Percentiles rank a stretch among this genome's conserved stretches.
Evolutionary conservation across 1,140 invertebrate genomes (phyloP).

Genomic region (Condylostylus longicornis): DNA sequence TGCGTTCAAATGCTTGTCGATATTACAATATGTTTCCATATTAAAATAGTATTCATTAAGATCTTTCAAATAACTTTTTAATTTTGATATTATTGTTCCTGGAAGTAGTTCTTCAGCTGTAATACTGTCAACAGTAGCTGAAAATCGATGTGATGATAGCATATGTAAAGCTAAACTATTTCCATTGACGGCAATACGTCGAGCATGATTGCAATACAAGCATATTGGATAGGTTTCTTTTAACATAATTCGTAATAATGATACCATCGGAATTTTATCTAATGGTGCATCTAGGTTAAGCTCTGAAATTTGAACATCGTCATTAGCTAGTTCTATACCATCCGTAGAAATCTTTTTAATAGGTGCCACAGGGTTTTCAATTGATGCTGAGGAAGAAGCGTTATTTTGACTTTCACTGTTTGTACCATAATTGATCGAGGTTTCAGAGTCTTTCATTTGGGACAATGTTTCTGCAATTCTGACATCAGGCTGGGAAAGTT

Average conservation of each 20-base stretch:
- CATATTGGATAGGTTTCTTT: slow-evolving; percentile 49
- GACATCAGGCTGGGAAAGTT: too few species aligned
- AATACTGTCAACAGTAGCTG: slow-evolving; percentile 52
- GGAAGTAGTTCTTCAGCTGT: slow-evolving; percentile 54
- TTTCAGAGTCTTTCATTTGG: too few species aligned
- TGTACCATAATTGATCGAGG: too few species aligned
- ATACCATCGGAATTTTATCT: slow-evolving; percentile 52
- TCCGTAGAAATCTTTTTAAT: slow-evolving; percentile 16
- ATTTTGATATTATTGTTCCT: slow-evolving; percentile 48
- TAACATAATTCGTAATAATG: slow-evolving; percentile 56
- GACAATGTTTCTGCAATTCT: too few species aligned
- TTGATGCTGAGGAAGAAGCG: too few species aligned
- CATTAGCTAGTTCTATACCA: slow-evolving; percentile 35
- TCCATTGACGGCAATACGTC: slow-evolving; percentile 65
- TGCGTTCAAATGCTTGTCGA: slow-evolving; percentile 30
- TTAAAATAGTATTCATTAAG: slow-evolving; percentile 51
- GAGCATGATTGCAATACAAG: slow-evolving; percentile 68
- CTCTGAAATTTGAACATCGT: slow-evolving; percentile 50
- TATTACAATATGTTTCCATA: slow-evolving; percentile 48
- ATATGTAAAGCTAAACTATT: slow-evolving; percentile 62
- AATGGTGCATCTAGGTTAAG: slow-evolving; percentile 55
- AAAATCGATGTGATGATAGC: slow-evolving; percentile 58
- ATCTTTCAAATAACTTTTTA: slow-evolving; percentile 47
- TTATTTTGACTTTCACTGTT: too few species aligned
- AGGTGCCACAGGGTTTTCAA: slow-evolving; percentile 2